Base-by-base conservation (phyloP, 2,113 vertebrate genomes). In the Oophaga pumilio region DNA sequence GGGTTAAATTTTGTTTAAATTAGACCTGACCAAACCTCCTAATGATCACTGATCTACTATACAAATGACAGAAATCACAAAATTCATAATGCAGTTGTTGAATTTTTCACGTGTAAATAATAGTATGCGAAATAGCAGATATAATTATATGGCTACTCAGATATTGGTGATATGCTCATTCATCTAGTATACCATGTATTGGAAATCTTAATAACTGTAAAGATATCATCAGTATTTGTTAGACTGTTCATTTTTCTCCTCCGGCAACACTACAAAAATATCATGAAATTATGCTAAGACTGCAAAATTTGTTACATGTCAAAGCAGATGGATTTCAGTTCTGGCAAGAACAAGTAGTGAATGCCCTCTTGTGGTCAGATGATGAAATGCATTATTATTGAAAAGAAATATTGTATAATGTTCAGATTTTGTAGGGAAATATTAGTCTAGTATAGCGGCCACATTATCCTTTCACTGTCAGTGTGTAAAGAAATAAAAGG, bases 331-430 rank as follows among this genome's bases (percentile, higher is more conserved):
- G 57, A 17, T 56, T 77, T 17, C 5, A 18, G 18, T 24, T 18
- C 26, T 57, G 64, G 33, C 56, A 80, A 53, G n/a, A 57, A 52
- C 68, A 88, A 73, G 87, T 76, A 77, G 50, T 83, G 80, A 68
- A 83, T 88, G 87, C 81, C 81, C 80, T 88, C 87, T 88, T 53
- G 87, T 88, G 87, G 87, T 20, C 26, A 53, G 6, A 57, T 8
- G 7, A 22, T 33, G 53, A 66, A 83, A 2, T 50, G 11, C 77
- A 80, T 24, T 18, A 74, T 22, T 43, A 74, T 50, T 20, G 69
- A 43, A 8, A 20, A 8, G 8, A 49, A 74, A 74, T 74, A 74
- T 22, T 10, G 33, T 10, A 10, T 9, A 22, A 18, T 11, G 43
- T 49, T 12, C 4, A 17, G 20, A 43, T 50, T 74, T 74, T 74